A percentile compares a stretch with the other conserved stretches of the same genome.
Conservation (phyloP, 2,113 vertebrate genomes). For the Poeciliopsis prolifica region DNA sequence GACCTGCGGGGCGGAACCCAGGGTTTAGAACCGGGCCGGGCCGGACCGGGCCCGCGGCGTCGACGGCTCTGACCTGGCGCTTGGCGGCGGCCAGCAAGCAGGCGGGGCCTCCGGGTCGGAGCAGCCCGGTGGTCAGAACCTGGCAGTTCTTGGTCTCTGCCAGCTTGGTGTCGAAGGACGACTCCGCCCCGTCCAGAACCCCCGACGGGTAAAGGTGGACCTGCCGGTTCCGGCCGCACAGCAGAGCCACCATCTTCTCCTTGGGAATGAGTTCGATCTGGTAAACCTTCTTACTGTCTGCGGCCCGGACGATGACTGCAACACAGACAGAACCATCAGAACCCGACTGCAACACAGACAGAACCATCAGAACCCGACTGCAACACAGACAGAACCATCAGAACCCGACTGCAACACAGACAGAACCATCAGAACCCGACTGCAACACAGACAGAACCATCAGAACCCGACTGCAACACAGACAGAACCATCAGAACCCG, state of each 20-base stretch:
- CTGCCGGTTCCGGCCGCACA: conserved; percentile 91
- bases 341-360: conserved; percentile 74
- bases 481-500: too few relatives aligned
- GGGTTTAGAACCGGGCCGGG: not conserved
- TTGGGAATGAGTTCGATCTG: conserved; percentile 92
- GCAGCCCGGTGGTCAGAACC: conserved; percentile 82
- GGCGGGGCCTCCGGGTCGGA: conserved; percentile 81
- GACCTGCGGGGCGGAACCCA: conserved; percentile 60
- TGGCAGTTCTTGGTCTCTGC: conserved; percentile 95
- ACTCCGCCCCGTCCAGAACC: conserved; percentile 89
- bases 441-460: conserved; percentile 44
- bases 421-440: conserved; percentile 74
- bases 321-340: too few relatives aligned
- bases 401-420: conserved; percentile 74
- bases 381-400: not conserved
- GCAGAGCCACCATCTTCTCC: conserved; percentile 88
- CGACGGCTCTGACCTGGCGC: conserved; percentile 75
- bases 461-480: conserved; percentile 74
- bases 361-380: conserved; percentile 45
- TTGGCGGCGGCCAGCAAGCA: conserved; percentile 92
- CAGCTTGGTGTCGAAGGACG: conserved; percentile 88
- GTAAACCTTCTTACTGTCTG: conserved; percentile 95
- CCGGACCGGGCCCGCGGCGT: not conserved
- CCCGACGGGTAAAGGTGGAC: conserved; percentile 92
- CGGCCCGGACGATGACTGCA: conserved; percentile 92